Base-by-base conservation (phyloP, 2,797 vertebrate genomes). In the Clarias fuscus region DNA sequence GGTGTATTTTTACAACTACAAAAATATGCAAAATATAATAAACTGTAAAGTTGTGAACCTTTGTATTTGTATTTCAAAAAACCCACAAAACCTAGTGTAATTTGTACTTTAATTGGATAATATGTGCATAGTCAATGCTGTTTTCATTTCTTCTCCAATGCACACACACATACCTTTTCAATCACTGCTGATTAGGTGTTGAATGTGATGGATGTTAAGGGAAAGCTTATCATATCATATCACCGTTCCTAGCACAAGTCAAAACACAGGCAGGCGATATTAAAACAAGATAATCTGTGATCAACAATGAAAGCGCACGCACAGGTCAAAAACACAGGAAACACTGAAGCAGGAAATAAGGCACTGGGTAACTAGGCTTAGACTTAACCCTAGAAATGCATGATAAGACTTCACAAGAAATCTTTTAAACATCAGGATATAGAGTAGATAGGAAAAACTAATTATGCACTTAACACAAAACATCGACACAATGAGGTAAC, bases 371-470 rank as follows among this genome's bases (percentile, higher is more conserved):
- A 27, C 24, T 20, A 82, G 40, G 7, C 61, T 27, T 4, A 1
- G 17, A 48, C 18, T 81, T 67, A 67, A 67, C 79, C 62, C 79
- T 65, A 81, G 79, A 81, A 67, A 67, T 67, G 40, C 40, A 48
- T 67, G 40, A 80, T 62, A 43, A 15, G 30, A 53, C 61, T 81
- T 81, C 62, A 62, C 17, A 67, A 7, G 37, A 64, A 27, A 33
- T 6, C 30, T 24, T 24, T 78, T 6, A 24, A 22, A 78, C 30
- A 61, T 14, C 10, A 79, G 58, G 20, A 61, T 79, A 37, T 14
- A 13, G 30, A 62, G 37, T 22, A 22, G 30, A 62, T 3, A 79
- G 20, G 3, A 30, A 62, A 62, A 20, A 22, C 56, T 37, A 79
- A 37, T 33, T 77, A 77, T 37, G 4, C 17, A 30, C 17, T 56